Evolutionary conservation across 2,888 invertebrate genomes (phyloP).

Genomic region (Emmelina monodactyla): DNA sequence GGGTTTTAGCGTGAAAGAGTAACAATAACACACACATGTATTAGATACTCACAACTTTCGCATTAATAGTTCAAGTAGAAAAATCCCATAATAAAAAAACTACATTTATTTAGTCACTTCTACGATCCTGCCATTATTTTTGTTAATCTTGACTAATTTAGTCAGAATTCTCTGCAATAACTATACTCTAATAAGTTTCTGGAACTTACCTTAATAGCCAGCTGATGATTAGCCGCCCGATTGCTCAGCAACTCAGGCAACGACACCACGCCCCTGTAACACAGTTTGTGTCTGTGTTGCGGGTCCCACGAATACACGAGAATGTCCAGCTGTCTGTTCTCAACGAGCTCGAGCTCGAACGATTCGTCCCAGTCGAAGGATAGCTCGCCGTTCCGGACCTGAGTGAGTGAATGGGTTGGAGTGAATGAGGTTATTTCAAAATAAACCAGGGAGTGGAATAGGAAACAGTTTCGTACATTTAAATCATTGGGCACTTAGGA

Average conservation of each 20-base stretch:
- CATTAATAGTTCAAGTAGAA: background rate
- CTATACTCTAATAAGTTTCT: too few species aligned
- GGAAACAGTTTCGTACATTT: too few species aligned
- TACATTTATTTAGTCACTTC: too few species aligned
- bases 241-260: conserved; percentile 79
- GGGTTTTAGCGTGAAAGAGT: too few species aligned
- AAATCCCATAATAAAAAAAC: too few species aligned
- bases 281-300: conserved; percentile 94
- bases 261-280: conserved; percentile 91
- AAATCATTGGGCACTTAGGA: too few species aligned
- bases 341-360: conserved; percentile 95
- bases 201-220: conserved; percentile 87
- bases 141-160: too few species aligned
- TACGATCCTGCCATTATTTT: too few species aligned
- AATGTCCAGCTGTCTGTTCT: conserved; percentile 93
- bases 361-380: conserved; percentile 99
- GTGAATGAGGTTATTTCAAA: too few species aligned
- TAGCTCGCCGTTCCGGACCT: conserved; percentile 90
- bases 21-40: background rate
- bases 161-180: too few species aligned
- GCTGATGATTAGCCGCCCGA: conserved; percentile 85
- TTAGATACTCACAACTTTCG: background rate
- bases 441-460: too few species aligned
- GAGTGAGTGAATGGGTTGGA: too few species aligned
- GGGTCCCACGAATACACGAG: conserved; percentile 99